A percentile compares a stretch with the other conserved stretches of the same genome.
phyloP scores from a whole-genome alignment of 2,113 vertebrate species.

The Nothocercus nigrocapillus region DNA sequence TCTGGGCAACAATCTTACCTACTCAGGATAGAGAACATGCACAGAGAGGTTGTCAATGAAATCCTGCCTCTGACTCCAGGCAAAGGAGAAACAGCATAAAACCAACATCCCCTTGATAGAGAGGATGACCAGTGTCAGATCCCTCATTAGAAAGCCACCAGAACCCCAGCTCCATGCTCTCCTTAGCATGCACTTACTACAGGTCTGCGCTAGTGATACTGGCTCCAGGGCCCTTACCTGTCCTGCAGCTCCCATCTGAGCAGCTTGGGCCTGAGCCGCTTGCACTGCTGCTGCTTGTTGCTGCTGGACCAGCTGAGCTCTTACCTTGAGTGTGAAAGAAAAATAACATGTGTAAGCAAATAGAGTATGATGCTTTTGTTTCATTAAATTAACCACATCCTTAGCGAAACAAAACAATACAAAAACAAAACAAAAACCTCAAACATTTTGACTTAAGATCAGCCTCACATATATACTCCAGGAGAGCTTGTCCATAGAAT shows the following conservation, averaged over 20 bases:
- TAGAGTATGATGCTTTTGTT: neutral
- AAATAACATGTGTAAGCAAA: neutral
- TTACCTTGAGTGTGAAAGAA: slow-evolving; percentile 56
- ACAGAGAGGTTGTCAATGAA: slow-evolving; percentile 4
- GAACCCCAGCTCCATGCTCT: slow-evolving; percentile 50
- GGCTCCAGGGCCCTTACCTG: slow-evolving; percentile 83
- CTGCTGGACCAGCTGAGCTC: slow-evolving; percentile 78
- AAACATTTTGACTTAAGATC: neutral
- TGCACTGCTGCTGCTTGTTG: slow-evolving; percentile 69
- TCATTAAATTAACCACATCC: neutral
- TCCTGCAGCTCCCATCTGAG: slow-evolving; percentile 81
- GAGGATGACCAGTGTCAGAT: neutral
- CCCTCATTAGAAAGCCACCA: neutral
- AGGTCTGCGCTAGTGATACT: neutral
- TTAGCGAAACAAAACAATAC: neutral
- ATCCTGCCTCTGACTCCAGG: slow-evolving; percentile 37
- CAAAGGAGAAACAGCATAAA: neutral
- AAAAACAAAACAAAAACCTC: no score
- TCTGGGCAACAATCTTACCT: slow-evolving; percentile 14
- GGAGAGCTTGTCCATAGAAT: neutral
- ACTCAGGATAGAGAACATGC: slow-evolving; percentile 10
- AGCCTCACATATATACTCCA: neutral
- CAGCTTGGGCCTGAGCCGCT: slow-evolving; percentile 75
- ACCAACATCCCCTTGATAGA: neutral
- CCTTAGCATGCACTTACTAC: slow-evolving; percentile 66